Evolutionary conservation across 92 coral and sea anemone genomes (phyloP), one percentile per base, ranked within the genome.

Genomic region (Epizoanthus fatuus): DNA sequence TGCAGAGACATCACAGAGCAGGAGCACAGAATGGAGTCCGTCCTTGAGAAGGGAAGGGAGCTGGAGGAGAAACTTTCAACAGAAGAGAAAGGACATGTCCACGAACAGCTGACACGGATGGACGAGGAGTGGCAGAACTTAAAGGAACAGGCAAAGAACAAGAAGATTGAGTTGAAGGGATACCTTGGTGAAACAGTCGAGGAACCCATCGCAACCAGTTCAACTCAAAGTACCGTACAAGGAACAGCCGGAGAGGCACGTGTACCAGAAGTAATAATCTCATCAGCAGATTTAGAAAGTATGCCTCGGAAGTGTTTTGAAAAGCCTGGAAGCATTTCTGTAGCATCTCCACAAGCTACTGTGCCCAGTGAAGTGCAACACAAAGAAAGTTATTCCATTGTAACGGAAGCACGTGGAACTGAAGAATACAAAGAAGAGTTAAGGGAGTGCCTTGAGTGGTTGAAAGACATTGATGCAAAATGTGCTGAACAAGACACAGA

Each of bases 61-160:
- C 91, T 97, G 66, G 85, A 83, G 53, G 80, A 44, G 15, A 95
- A 93, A 72, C 90, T 97, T 7, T 91, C 94, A 1, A 70, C 88
- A 3, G 94, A 86, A 45, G 97, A 97, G 14, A 91, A 74, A 66
- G 86, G 77, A 25, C 93, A 77, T 66, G 89, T 97, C 40, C 66
- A 80, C 55, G 98, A 95, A 55, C 99, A 97, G 80, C 85, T 97
- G 7, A 82, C 88, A 60, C 97, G 99, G 40, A 89, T 97, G 25
- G 90, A 84, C 52, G 94, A 85, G 47, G 99, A 97, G 52, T 97
- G 98, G 99, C 81, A 59, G 52, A 94, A 85, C 63, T 86, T 97
- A 71, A 91, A 88, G 63, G 90, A 89, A 37, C 98, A 97, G 70
- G 95, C 98, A 14, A 80, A 79, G 44, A 98, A 92, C 32, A 95